Conservation (phyloP, 1,140 invertebrate species). For the Lordiphosa collinella region DNA sequence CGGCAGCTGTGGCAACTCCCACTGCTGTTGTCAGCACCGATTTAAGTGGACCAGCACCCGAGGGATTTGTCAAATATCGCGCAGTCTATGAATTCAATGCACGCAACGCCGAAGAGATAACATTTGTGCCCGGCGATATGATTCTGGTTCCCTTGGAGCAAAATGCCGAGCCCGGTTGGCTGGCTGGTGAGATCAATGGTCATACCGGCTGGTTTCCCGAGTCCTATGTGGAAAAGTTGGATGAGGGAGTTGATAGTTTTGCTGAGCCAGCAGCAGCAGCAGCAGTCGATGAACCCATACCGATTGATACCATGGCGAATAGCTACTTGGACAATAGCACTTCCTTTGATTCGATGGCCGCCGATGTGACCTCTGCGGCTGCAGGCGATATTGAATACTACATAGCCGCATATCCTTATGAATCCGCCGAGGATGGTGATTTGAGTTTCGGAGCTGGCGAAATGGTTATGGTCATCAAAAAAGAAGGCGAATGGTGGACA, state of each 20-base stretch:
- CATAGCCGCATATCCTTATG: constrained; percentile 90
- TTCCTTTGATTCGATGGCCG: constrained; percentile 1
- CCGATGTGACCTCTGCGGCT: constrained; percentile 30
- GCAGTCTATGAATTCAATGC: constrained; percentile 97
- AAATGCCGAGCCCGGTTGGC: constrained; percentile 97
- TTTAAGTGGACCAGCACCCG: constrained; percentile 67
- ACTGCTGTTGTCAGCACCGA: constrained; percentile 44
- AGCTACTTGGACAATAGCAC: constrained; percentile 57
- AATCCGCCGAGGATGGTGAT: constrained; percentile 94
- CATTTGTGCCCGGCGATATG: constrained; percentile 95
- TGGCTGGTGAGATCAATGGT: constrained; percentile 91
- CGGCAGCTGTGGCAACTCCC: constrained; percentile 31
- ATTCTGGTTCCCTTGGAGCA: constrained; percentile 92
- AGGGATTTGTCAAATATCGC: constrained; percentile 87
- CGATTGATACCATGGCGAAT: constrained; percentile 14
- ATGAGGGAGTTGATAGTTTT: constrained; percentile 55
- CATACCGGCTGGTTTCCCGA: constrained; percentile 98
- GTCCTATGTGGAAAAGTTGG: constrained; percentile 94
- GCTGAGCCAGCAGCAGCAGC: constrained; percentile 7
- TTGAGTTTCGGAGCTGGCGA: constrained; percentile 95
- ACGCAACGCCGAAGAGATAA: constrained; percentile 95
- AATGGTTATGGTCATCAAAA: constrained; percentile 90
- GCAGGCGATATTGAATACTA: constrained; percentile 86
- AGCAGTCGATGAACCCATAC: constrained; percentile 12
- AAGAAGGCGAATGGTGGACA: constrained; percentile 99